Evolutionary conservation across 2,113 vertebrate species (phyloP), one percentile per base, ranked within the genome.

Genomic region (Nothocercus julius): DNA sequence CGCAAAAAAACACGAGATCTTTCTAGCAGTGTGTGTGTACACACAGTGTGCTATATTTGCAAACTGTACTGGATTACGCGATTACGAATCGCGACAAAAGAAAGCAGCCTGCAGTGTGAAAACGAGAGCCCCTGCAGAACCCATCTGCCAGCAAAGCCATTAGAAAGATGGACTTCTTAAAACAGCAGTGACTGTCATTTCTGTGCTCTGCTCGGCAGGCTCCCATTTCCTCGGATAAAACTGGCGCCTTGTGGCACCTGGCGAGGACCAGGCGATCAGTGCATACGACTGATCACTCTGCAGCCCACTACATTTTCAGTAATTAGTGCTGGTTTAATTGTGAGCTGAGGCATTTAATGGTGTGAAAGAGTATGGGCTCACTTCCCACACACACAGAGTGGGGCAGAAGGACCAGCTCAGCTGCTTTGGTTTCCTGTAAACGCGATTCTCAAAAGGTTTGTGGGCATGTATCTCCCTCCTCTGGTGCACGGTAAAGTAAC

Each of bases 401-500:
- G 25, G 58, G 34, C 44, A 83, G 49, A 92, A 90, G 92, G 36
- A 76, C 12, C 72, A 68, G 74, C 13, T 68, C 40, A 7, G 25
- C 34, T 83, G 30, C 16, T 76, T 81, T 68, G 53, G 75, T 63
- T 91, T 95, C 76, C 68, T 93, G 56, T 68, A 90, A 95, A 47
- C 49, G 17, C 44, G 59, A 88, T 95, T 88, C 68, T 89, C 51
- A 63, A 87, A 85, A 95, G n/a, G 59, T 94, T 87, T 62, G 81
- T 92, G 59, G 80, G 85, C 78, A 44, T 40, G 56, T 72, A 80
- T 92, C 67, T 83, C 92, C 92, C 62, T 96, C 90, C 27, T 92
- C 66, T 93, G 73, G 85, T 67, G 49, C 85, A 67, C 42, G 95
- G 53, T 67, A 90, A 96, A 96, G 81, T 91, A 96, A 77, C 92